Evolutionary conservation across 2,888 invertebrate genomes (phyloP).

Genomic region (Eristalis tenax): DNA sequence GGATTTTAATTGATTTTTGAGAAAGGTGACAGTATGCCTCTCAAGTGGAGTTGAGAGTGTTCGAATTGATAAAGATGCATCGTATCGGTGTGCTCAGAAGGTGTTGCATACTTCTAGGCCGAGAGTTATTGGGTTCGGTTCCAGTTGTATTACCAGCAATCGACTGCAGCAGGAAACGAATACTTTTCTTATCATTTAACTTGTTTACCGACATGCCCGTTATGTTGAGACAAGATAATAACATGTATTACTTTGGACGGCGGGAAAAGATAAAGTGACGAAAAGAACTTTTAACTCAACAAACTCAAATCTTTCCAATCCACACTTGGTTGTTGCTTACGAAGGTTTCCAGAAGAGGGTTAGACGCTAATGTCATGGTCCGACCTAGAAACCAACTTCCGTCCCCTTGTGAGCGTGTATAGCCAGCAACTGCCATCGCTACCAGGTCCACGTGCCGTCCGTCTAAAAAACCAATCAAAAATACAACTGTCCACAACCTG

Average conservation of each 20-base stretch:
- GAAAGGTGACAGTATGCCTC: not conserved
- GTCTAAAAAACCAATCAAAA: not conserved
- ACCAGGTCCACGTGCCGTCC: not conserved
- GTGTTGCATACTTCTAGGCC: not conserved
- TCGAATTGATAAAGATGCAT: not conserved
- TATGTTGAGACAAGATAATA: not conserved
- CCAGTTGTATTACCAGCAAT: too few species aligned
- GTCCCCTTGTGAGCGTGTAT: too few species aligned
- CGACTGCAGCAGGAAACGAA: too few species aligned
- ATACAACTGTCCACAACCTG: not conserved
- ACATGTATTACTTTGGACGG: too few species aligned
- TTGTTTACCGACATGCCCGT: not conserved
- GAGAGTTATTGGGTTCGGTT: not conserved
- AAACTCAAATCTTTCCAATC: too few species aligned
- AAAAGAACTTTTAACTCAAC: too few species aligned
- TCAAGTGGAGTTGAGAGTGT: not conserved
- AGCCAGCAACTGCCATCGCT: too few species aligned
- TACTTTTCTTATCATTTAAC: not conserved
- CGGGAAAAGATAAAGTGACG: too few species aligned
- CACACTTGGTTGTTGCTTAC: too few species aligned
- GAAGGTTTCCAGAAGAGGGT: too few species aligned
- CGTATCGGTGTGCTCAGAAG: not conserved
- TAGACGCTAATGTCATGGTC: too few species aligned
- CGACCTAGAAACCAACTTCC: too few species aligned
- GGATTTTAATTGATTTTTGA: not conserved